These are phyloP conservation scores for Peromyscus nudipes DNA, from an alignment of 2,797 vertebrate species.

Conservation along the genomic window DNA sequence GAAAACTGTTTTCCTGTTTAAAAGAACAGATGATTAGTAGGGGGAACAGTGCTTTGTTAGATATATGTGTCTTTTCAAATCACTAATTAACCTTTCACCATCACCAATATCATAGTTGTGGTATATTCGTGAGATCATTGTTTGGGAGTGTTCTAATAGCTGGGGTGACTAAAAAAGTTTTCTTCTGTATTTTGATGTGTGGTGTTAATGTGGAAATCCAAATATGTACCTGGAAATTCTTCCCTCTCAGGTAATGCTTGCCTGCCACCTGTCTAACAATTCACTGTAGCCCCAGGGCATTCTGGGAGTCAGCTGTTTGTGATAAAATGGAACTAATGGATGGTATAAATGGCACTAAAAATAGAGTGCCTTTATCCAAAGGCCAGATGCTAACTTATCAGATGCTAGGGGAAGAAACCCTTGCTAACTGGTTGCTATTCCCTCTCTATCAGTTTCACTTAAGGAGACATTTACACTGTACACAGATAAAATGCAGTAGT, in stretches of 20 bases:
- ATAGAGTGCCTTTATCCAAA: conserved; percentile 78
- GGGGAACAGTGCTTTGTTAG: background rate
- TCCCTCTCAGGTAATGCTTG: conserved; percentile 60
- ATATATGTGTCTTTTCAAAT: background rate
- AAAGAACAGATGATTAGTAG: background rate
- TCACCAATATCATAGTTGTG: background rate
- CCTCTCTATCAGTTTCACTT: conserved; percentile 80
- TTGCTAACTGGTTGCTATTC: conserved; percentile 78
- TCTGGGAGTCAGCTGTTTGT: conserved; percentile 73
- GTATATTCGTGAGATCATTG: background rate
- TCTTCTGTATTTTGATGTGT: background rate
- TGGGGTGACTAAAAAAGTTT: background rate
- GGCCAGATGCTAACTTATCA: conserved; percentile 83
- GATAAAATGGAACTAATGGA: conserved; percentile 79
- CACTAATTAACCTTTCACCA: background rate
- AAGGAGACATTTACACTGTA: conserved; percentile 76
- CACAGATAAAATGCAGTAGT: conserved; percentile 77
- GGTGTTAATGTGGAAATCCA: background rate
- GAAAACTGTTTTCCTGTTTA: background rate
- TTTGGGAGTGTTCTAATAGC: background rate
- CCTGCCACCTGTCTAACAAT: conserved; percentile 81
- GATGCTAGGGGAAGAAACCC: conserved; percentile 74
- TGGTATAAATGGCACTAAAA: conserved; percentile 81
- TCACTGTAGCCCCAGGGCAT: conserved; percentile 61
- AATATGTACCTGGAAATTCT: background rate